Evolutionary conservation across 1,140 invertebrate species (phyloP).

Genomic region (Achroia grisella): DNA sequence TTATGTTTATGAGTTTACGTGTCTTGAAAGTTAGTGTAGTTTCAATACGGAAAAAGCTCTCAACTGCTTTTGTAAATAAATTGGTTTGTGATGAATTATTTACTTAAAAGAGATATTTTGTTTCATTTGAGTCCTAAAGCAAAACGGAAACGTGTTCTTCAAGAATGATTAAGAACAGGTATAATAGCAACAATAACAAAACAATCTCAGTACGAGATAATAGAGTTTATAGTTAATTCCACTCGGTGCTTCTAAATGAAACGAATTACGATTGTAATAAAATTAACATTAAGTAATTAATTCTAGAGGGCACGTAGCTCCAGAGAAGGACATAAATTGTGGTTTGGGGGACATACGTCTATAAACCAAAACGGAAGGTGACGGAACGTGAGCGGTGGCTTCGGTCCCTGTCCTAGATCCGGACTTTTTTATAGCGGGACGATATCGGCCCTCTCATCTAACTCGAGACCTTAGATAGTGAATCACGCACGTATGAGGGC

Average conservation of each 20-base stretch:
- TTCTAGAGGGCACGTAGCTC: constrained; percentile 16
- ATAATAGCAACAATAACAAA: too few relatives aligned
- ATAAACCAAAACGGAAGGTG: constrained; percentile 57
- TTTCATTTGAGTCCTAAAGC: too few relatives aligned
- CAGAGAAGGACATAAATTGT: constrained; percentile 31
- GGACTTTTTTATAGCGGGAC: constrained; percentile 62
- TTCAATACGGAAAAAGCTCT: not conserved
- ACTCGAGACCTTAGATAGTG: constrained; percentile 54
- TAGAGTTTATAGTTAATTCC: too few relatives aligned
- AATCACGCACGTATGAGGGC: constrained; percentile 40
- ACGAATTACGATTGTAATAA: constrained; percentile 9
- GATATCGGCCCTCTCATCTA: constrained; percentile 60
- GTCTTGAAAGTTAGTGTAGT: constrained; percentile 43
- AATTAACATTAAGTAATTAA: constrained; percentile 30
- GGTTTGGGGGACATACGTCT: constrained; percentile 40
- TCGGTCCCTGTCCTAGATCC: constrained; percentile 51
- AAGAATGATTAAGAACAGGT: too few relatives aligned
- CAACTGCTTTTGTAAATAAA: constrained; percentile 10
- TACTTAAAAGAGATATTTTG: too few relatives aligned
- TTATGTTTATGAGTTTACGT: constrained; percentile 62
- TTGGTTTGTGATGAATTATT: not conserved
- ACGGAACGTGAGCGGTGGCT: constrained; percentile 34
- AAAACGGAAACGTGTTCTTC: too few relatives aligned
- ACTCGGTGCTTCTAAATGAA: not conserved
- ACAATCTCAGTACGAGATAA: too few relatives aligned